Evolutionary conservation across 2,113 vertebrate genomes (phyloP).

Genomic region (Polyodon spathula): DNA sequence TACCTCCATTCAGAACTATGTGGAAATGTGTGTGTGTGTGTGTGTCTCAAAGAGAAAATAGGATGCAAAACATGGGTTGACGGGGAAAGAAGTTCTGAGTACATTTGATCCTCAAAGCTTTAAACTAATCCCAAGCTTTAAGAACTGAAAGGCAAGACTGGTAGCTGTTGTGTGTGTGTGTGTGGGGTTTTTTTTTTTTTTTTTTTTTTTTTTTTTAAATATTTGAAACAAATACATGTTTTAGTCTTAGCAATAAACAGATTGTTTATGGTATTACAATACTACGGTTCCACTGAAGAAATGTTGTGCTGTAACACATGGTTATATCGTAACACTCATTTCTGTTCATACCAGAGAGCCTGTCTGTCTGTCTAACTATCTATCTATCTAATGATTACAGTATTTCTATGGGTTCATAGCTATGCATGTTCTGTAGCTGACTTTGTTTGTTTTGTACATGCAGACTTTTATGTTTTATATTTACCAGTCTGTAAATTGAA

Average conservation of each 20-base stretch:
- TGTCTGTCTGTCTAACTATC: constrained; percentile 3
- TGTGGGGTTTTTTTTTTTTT: too few species aligned
- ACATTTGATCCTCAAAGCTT: constrained; percentile 4
- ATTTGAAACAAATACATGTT: constrained; percentile 1
- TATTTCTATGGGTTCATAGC: constrained; percentile 7
- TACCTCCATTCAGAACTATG: background rate
- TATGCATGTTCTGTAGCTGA: too few species aligned
- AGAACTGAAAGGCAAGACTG: constrained; percentile 6
- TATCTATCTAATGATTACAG: background rate
- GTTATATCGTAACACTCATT: too few species aligned
- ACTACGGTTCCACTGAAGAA: too few species aligned
- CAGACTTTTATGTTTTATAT: too few species aligned
- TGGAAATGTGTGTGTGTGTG: background rate
- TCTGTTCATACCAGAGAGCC: background rate
- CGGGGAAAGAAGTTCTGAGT: background rate
- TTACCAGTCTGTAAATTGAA: too few species aligned
- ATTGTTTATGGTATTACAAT: too few species aligned
- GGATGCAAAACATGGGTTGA: background rate
- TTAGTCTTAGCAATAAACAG: too few species aligned
- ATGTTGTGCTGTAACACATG: too few species aligned
- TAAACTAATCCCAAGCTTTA: constrained; percentile 3
- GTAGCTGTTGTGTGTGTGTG: too few species aligned
- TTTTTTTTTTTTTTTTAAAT: background rate
- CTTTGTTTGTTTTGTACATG: too few species aligned
- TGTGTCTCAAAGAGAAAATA: too few species aligned